Evolutionary conservation across 2,888 invertebrate species (phyloP), one percentile per base, ranked within the genome.

Genomic region (Mayetiola destructor): DNA sequence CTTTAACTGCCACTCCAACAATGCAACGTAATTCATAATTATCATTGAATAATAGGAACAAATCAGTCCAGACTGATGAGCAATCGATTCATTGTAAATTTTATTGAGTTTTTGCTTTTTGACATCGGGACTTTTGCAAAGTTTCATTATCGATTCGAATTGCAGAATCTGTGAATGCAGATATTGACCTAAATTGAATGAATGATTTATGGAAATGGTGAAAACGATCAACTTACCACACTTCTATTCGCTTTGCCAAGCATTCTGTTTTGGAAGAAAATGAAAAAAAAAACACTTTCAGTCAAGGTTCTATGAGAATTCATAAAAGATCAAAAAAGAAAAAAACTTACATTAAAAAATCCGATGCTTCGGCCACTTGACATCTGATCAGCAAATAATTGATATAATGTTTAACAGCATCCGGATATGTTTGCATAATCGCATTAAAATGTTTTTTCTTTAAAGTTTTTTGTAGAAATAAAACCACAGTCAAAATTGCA

Each of bases 381-480:
- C 82, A 78, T 62, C 81, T 80, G 8, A 74, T 79, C 10, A 80
- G 78, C n/a, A 90, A 70, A 67, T 85, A 86, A 63, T 82, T 79
- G 10, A 84, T 76, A 66, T 88, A 90, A 63, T 86, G 84, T 61
- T 80, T 78, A 10, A 87, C 74, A 0, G 88, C 89, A 4, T 80
- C 72, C 1, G 83, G 81, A 58, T 84, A 75, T n/a, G 80, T 77
- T 0, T 81, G 73, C 1, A 92, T 68, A 52, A 88, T 71, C 63
- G 81, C 80, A 60, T 83, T 79, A 32, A 89, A 82, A 42, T 88
- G 68, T 59, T 80, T 79, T 62, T 78, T 78, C 62, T 85, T 85
- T 9, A 92, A 68, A 0, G 88, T 85, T 65, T 79, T 80, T 58
- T 80, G 81, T 2, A 92, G 74, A 69, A 85, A 90, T 9, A 90